Conservation (phyloP, 2,113 vertebrate genomes). For the Brevimyrus niger region DNA sequence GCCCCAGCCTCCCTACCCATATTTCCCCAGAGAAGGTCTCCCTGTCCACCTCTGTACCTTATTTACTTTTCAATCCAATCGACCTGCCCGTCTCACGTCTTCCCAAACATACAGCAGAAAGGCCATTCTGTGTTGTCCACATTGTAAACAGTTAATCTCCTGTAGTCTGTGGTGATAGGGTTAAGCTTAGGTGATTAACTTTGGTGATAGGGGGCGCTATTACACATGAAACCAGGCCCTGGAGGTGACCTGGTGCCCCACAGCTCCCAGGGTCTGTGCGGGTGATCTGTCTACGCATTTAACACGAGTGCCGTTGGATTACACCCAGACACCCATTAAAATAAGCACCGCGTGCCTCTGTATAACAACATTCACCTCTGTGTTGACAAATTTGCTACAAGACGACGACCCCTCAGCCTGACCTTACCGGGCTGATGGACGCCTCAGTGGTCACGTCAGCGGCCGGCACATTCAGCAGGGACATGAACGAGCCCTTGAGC, state of each 20-base stretch:
- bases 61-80: neutral
- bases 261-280: neutral
- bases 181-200: neutral
- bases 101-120: slow-evolving; percentile 14
- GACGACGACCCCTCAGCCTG: neutral
- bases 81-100: too few relatives aligned
- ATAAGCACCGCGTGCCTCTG: neutral
- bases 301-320: neutral
- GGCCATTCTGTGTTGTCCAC: neutral
- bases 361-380: neutral
- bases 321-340: neutral
- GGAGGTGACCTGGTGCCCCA: slow-evolving; percentile 14
- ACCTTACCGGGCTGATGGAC: too few relatives aligned
- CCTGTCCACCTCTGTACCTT: neutral
- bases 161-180: slow-evolving; percentile 22
- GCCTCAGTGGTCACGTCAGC: neutral
- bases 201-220: slow-evolving; percentile 14
- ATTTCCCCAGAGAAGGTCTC: slow-evolving; percentile 12
- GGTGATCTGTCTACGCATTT: neutral
- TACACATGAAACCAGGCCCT: slow-evolving; percentile 12
- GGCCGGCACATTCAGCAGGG: neutral
- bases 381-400: slow-evolving; percentile 3
- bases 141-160: slow-evolving; percentile 23
- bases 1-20: neutral
- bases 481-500: neutral